Percentiles rank a stretch among this genome's conserved stretches.
Conservation (phyloP, 2,113 vertebrate species). For the Anser cygnoides region DNA sequence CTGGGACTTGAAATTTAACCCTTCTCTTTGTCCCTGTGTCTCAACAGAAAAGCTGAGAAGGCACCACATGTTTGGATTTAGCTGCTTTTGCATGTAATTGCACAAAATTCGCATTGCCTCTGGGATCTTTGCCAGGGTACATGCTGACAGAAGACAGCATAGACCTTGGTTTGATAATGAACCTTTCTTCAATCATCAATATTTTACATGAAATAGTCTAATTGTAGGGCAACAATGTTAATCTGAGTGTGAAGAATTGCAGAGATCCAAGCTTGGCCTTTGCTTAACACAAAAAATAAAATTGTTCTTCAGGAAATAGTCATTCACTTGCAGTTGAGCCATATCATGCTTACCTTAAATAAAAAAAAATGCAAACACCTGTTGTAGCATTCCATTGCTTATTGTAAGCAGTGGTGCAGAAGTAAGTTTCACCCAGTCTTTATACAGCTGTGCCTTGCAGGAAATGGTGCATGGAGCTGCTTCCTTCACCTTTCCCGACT, state of each 20-base stretch:
- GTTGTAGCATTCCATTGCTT: not conserved
- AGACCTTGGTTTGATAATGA: conserved; percentile 54
- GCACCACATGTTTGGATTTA: not conserved
- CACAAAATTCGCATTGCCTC: not conserved
- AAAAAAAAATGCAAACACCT: not conserved
- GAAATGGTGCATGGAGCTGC: not conserved
- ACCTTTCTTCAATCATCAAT: conserved; percentile 22
- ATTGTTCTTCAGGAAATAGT: not conserved
- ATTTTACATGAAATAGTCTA: not conserved
- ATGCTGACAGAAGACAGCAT: conserved; percentile 35
- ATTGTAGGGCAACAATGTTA: not conserved
- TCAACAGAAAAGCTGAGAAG: conserved; percentile 36
- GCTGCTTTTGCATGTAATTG: not conserved
- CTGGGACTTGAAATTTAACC: conserved; percentile 6
- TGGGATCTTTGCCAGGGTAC: conserved; percentile 39
- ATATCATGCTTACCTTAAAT: not conserved
- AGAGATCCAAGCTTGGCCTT: not conserved
- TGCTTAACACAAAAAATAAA: not conserved
- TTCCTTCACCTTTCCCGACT: not conserved
- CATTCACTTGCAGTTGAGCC: not conserved
- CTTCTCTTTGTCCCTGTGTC: not conserved
- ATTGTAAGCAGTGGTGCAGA: not conserved
- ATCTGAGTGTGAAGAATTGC: not conserved
- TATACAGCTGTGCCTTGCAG: not conserved
- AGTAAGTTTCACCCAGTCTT: not conserved